These are phyloP conservation scores for Paramacrobiotus metropolitanus DNA, from an alignment of 1,140 invertebrate genomes.

Conservation along the genomic window DNA sequence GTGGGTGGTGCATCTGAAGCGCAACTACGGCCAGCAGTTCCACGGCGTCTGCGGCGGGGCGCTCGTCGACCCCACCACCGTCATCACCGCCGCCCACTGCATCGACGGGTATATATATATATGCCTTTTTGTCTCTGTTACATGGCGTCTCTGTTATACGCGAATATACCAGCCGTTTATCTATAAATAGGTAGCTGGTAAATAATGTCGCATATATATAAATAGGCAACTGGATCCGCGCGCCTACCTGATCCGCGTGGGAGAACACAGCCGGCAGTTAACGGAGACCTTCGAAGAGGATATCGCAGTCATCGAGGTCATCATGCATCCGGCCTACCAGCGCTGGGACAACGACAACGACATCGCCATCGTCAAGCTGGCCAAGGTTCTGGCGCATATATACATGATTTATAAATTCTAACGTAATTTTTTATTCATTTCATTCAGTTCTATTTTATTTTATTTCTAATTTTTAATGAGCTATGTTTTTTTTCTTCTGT, in stretches of 20 bases:
- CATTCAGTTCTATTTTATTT: no score
- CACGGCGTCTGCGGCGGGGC: neutral
- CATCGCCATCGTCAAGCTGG: neutral
- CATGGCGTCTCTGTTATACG: neutral
- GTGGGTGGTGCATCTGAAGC: neutral
- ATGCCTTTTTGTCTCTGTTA: neutral
- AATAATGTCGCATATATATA: no score
- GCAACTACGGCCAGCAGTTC: neutral
- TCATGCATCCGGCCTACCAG: neutral
- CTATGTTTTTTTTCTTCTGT: no score
- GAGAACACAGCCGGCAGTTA: neutral
- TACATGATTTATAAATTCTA: no score
- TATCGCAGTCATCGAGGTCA: neutral
- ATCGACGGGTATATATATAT: neutral
- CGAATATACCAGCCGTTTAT: neutral
- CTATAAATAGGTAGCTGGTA: no score
- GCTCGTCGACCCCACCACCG: neutral
- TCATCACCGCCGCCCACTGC: slow-evolving; percentile 1
- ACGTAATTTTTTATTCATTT: no score
- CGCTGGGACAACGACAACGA: neutral
- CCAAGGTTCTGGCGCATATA: no score
- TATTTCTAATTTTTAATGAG: no score
- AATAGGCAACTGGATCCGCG: neutral
- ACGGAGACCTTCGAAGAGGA: neutral
- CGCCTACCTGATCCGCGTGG: neutral